Percentiles rank a stretch among this genome's conserved stretches.
Conservation (phyloP, 2,888 invertebrate species). For the Eubasilissa splendida region DNA sequence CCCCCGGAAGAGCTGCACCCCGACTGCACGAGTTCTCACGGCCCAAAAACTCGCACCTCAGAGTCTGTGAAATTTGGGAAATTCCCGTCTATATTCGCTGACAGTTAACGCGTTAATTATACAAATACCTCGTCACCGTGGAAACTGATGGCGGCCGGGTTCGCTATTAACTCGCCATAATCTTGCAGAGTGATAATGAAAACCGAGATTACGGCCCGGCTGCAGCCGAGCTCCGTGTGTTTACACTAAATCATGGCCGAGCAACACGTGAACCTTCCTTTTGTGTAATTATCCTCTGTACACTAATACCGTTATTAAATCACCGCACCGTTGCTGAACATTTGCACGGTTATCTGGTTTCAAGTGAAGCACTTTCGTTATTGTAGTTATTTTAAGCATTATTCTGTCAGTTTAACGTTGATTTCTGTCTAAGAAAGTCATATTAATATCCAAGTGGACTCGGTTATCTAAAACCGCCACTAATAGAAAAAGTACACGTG, state of each 20-base stretch:
- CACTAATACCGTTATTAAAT: constrained; percentile 7
- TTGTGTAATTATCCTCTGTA: not conserved
- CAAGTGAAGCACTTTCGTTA: not conserved
- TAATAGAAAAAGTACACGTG: too few relatives aligned
- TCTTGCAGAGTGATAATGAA: constrained; percentile 48
- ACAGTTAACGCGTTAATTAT: constrained; percentile 56
- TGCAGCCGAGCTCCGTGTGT: not conserved
- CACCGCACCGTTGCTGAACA: not conserved
- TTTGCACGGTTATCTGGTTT: not conserved
- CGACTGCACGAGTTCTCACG: constrained; percentile 39
- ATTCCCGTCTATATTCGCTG: constrained; percentile 38
- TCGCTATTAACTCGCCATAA: constrained; percentile 49
- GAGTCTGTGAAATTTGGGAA: constrained; percentile 43
- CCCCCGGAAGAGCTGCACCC: constrained; percentile 19
- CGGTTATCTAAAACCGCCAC: too few relatives aligned
- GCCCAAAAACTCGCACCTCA: constrained; percentile 36
- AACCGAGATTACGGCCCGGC: constrained; percentile 38
- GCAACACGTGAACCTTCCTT: constrained; percentile 26
- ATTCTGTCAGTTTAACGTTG: too few relatives aligned
- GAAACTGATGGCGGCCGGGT: constrained; percentile 46
- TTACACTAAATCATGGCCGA: constrained; percentile 22
- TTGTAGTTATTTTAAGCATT: not conserved
- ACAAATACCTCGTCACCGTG: constrained; percentile 51
- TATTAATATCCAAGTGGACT: too few relatives aligned
- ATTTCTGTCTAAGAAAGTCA: too few relatives aligned